Evolutionary conservation across 2,888 invertebrate genomes (phyloP), one percentile per base, ranked within the genome.

Genomic region (Nebria salina): DNA sequence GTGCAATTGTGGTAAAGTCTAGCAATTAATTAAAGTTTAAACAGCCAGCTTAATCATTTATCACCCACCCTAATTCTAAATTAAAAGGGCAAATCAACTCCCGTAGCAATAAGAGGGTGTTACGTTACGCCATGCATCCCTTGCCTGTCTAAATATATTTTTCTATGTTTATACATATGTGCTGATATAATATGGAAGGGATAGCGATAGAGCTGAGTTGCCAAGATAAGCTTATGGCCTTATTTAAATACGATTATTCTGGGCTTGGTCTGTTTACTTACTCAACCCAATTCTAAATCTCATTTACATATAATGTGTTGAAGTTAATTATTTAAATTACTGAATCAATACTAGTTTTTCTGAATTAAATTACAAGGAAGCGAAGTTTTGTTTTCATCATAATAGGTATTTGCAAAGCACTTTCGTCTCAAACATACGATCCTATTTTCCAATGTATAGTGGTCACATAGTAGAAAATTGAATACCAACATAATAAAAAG

Each of bases 41-140:
- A 84, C 85, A 84, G 84, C 82, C 85, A 84, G 85, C 86, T 87
- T 86, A 86, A 86, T 87, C 87, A 86, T 86, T 86, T 84, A 86
- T 84, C 26, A 70, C 25, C 68, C 68, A 26, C 70, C 70, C 70
- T 70, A 70, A 70, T 70, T 70, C 15, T 70, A 34, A 34, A 26
- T 70, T 70, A 70, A 70, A 70, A 70, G 70, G 68, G 70, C 4
- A 11, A 54, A 8, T 54, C 54, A 11, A 54, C 54, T 13, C 54
- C 13, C 0, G 5, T 34, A 4, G 34, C 34, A 7, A 54, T 54
- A 13, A 20, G 54, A 54, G 54, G 54, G 54, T 54, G 13, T 34
- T 34, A 34, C 34, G 13, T 34, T 1, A 34, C 34, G 5, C 34
- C 54, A 54, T 8, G 54, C 13, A 13, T 2, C 54, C 54, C 54